These are phyloP conservation scores for Manis crassicaudata DNA, from an alignment of 2,797 vertebrate genomes.

Conservation along the genomic window DNA sequence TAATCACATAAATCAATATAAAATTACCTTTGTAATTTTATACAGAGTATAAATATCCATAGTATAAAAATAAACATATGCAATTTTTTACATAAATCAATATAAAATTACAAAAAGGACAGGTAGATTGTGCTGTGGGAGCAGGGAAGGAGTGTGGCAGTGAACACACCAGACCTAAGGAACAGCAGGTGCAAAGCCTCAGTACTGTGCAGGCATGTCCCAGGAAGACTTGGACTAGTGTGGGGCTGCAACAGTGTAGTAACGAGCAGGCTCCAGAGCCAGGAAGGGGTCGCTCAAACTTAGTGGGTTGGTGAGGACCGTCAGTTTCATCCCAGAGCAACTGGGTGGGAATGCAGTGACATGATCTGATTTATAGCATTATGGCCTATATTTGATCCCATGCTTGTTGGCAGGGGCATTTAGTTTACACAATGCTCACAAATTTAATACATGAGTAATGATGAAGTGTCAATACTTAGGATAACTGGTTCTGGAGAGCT, in stretches of 20 bases:
- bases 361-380: not conserved
- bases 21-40: not conserved
- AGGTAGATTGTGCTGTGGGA: not conserved
- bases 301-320: not conserved
- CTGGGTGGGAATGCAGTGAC: not conserved
- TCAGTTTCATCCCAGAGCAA: not conserved
- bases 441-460: not conserved
- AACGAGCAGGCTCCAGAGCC: not conserved
- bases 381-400: not conserved
- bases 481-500: not conserved
- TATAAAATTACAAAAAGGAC: not conserved
- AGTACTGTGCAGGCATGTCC: too few relatives aligned
- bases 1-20: not conserved
- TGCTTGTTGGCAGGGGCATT: not conserved
- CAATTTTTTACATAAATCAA: not conserved
- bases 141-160: fast-evolving
- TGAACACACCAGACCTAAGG: not conserved
- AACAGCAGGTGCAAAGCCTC: not conserved
- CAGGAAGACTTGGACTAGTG: not conserved
- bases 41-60: too few relatives aligned
- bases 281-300: not conserved
- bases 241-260: too few relatives aligned
- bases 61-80: too few relatives aligned
- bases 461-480: not conserved
- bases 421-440: not conserved